Conservation (phyloP, 1,140 invertebrate species). For the Drosophila burlai region DNA sequence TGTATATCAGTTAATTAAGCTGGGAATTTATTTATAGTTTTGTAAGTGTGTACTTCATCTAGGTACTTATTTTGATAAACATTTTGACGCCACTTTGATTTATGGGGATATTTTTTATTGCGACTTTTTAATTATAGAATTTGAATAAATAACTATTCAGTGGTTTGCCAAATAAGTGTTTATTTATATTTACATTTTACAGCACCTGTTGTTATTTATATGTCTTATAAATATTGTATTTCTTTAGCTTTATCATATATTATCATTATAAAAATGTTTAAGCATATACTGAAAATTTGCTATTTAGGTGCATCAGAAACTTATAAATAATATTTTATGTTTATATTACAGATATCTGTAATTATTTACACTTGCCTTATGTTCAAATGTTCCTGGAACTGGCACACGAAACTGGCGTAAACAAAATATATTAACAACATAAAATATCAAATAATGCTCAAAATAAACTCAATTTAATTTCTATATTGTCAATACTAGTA, state of each 20-base stretch:
- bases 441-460: too few relatives aligned
- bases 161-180: background rate
- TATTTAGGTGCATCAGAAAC: too few relatives aligned
- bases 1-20: background rate
- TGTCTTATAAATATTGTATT: background rate
- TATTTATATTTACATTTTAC: background rate
- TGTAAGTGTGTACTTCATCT: background rate
- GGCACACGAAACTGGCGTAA: too few relatives aligned
- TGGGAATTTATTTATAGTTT: background rate
- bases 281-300: too few relatives aligned
- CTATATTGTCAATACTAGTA: too few relatives aligned
- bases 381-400: too few relatives aligned
- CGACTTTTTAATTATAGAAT: background rate
- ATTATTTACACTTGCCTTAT: too few relatives aligned
- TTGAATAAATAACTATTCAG: background rate
- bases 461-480: too few relatives aligned
- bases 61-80: background rate
- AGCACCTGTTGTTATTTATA: background rate
- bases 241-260: too few relatives aligned
- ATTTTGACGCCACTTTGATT: background rate
- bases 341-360: too few relatives aligned
- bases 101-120: background rate
- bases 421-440: too few relatives aligned
- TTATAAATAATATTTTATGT: too few relatives aligned
- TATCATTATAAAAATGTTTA: background rate